A percentile compares a stretch with the other conserved stretches of the same genome.
phyloP scores from a whole-genome alignment of 2,797 vertebrate species.

The Falco berigora region DNA sequence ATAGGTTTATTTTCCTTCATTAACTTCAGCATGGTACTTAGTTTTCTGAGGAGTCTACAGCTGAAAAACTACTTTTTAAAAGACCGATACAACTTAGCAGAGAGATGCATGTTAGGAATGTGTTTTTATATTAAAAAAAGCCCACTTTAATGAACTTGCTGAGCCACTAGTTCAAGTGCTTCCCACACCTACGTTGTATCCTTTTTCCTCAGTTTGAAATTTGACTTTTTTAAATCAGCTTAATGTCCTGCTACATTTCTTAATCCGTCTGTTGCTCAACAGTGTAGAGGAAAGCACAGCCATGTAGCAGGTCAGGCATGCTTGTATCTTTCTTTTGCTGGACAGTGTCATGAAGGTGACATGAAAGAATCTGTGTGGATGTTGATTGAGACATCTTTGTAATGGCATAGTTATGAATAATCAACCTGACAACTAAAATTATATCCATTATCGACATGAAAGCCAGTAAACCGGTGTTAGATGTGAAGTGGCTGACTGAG shows the following conservation, averaged over 20 bases:
- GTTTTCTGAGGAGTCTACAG: neutral
- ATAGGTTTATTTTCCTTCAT: neutral
- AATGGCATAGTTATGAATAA: neutral
- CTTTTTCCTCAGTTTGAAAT: neutral
- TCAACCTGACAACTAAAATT: neutral
- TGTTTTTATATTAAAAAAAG: neutral
- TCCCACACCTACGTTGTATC: neutral
- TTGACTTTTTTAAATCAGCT: neutral
- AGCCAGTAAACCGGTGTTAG: neutral
- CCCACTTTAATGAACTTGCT: neutral
- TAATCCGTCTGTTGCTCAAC: neutral
- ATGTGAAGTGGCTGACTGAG: neutral
- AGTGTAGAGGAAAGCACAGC: neutral
- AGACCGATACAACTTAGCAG: neutral
- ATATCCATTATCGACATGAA: neutral
- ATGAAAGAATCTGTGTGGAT: neutral
- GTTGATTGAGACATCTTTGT: neutral
- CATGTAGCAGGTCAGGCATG: neutral
- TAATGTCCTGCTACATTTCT: neutral
- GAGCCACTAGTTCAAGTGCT: neutral
- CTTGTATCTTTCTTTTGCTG: neutral
- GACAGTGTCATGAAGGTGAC: neutral
- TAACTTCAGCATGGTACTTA: neutral
- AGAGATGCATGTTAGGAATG: neutral
- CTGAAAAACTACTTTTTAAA: neutral